Evolutionary conservation across 1,140 invertebrate species (phyloP).

Genomic region (Drosophila malerkotliana): DNA sequence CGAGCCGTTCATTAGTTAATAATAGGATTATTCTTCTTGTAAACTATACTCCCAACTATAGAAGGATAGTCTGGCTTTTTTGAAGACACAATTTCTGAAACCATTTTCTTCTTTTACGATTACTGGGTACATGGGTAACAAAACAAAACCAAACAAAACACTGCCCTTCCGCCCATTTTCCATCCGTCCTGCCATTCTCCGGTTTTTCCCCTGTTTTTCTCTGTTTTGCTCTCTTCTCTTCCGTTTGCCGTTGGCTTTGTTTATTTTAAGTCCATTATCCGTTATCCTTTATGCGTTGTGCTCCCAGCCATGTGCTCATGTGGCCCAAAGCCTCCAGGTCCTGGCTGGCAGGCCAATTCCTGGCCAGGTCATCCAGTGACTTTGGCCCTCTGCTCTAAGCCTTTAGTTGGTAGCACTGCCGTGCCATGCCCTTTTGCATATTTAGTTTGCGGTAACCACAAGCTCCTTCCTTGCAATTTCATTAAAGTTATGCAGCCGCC

Average conservation of each 20-base stretch:
- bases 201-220: conserved; percentile 9
- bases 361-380: conserved; percentile 24
- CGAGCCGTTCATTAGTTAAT: too few relatives aligned
- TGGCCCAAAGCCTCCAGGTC: conserved; percentile 25
- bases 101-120: conserved; percentile 17
- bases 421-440: conserved; percentile 51
- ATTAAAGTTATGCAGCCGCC: conserved; percentile 64
- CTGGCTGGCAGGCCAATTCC: conserved; percentile 18
- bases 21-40: neutral
- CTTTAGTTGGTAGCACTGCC: conserved; percentile 16
- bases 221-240: conserved; percentile 46
- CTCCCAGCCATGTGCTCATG: conserved; percentile 44
- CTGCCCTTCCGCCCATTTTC: conserved; percentile 20
- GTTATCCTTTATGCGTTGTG: conserved; percentile 68
- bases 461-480: conserved; percentile 51
- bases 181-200: conserved; percentile 24
- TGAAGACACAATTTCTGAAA: neutral
- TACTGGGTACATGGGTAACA: conserved; percentile 41
- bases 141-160: conserved; percentile 28
- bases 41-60: neutral
- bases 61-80: too few relatives aligned
- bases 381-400: conserved; percentile 27
- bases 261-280: conserved; percentile 70
- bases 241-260: conserved; percentile 57
- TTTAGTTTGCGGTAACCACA: conserved; percentile 36